phyloP scores from a whole-genome alignment of 2,797 vertebrate genomes.

The Periparus ater region DNA sequence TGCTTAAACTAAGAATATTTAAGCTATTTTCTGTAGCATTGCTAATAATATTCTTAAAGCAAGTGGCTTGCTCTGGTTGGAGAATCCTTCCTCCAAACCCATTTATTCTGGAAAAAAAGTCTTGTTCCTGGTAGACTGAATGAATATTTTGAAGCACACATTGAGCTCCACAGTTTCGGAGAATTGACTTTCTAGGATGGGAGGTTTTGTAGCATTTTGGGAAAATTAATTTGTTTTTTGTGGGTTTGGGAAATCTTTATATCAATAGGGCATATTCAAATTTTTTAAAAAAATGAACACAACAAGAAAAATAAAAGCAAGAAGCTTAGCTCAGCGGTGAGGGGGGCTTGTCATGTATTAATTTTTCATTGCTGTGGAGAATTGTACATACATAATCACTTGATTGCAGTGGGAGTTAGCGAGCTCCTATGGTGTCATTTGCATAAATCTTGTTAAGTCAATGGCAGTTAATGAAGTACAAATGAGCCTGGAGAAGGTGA shows the following conservation, averaged over 20 bases:
- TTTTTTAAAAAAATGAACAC: neutral
- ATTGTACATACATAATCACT: conserved; percentile 84
- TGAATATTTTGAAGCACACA: neutral
- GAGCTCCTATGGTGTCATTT: conserved; percentile 84
- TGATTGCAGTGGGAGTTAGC: conserved; percentile 82
- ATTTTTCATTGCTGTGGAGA: conserved; percentile 84
- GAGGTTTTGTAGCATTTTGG: neutral
- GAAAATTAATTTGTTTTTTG: neutral
- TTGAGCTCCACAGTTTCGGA: neutral
- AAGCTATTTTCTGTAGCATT: neutral
- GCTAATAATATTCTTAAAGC: neutral
- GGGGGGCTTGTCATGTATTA: conserved; percentile 82
- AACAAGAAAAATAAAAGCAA: conserved; percentile 74
- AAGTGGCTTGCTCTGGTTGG: neutral
- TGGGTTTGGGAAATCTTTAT: neutral
- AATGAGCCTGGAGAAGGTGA: conserved; percentile 87
- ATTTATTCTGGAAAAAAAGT: neutral
- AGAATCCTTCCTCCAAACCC: neutral
- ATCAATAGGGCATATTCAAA: conserved; percentile 46
- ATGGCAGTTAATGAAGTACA: conserved; percentile 90
- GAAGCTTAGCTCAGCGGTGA: conserved; percentile 68
- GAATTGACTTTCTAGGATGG: neutral
- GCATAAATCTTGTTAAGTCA: conserved; percentile 91
- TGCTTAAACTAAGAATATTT: neutral
- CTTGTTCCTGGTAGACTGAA: neutral